phyloP scores from a whole-genome alignment of 2,113 vertebrate species.

The Ageneiosus marmoratus region DNA sequence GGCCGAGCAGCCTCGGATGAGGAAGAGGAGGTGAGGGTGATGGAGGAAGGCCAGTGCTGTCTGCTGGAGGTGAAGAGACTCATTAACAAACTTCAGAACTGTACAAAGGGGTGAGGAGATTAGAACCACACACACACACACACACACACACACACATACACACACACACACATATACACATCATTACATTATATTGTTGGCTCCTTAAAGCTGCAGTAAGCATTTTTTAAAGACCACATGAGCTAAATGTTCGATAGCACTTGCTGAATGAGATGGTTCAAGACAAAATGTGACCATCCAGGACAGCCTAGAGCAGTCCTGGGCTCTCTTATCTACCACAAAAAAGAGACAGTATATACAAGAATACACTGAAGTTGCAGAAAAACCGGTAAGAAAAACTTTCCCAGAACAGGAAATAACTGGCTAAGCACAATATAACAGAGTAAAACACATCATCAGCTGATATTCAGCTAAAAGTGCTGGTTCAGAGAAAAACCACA shows the following conservation, averaged over 20 bases:
- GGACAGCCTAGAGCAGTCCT: no score
- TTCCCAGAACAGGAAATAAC: neutral
- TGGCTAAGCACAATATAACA: neutral
- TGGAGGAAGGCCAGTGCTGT: conserved; percentile 54
- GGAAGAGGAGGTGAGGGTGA: conserved; percentile 65
- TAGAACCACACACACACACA: neutral
- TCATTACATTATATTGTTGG: neutral
- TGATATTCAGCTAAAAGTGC: neutral
- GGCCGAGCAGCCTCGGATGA: conserved; percentile 76
- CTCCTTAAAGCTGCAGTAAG: neutral
- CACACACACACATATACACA: neutral
- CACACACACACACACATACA: conserved; percentile 3
- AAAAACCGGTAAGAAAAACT: no score
- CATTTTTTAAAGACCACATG: neutral
- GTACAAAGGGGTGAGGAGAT: conserved; percentile 61
- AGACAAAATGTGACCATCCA: no score
- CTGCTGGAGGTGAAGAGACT: conserved; percentile 61
- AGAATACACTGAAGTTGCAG: no score
- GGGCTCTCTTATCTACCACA: no score
- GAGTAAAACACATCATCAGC: neutral
- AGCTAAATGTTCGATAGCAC: neutral
- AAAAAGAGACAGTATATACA: neutral
- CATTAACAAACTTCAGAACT: conserved; percentile 53
- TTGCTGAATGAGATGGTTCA: neutral
- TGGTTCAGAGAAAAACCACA: no score